Evolutionary conservation across 2,888 invertebrate species (phyloP).

Genomic region (Catocala nupta): DNA sequence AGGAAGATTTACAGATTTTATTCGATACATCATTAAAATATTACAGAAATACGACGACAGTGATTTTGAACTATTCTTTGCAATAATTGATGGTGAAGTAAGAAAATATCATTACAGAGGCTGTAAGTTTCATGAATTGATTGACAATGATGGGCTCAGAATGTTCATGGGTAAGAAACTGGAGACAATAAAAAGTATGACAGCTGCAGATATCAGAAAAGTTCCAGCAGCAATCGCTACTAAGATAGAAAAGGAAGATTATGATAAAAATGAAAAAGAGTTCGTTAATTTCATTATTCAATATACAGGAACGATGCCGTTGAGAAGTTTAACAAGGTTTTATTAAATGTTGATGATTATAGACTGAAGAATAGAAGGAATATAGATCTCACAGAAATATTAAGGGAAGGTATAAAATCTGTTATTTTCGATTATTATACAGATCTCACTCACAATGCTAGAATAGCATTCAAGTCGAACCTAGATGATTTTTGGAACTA

Average conservation of each 20-base stretch:
- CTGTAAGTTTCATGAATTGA: constrained; percentile 57
- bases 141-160: constrained; percentile 47
- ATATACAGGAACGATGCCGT: constrained; percentile 52
- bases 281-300: constrained; percentile 56
- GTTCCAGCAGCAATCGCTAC: constrained; percentile 38
- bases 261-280: constrained; percentile 26
- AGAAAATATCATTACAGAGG: constrained; percentile 58
- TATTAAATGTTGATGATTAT: constrained; percentile 55
- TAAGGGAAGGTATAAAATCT: constrained; percentile 53
- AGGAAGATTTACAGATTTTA: constrained; percentile 61
- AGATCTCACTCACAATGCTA: constrained; percentile 48
- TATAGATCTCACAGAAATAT: constrained; percentile 45
- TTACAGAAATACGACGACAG: constrained; percentile 57
- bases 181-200: constrained; percentile 35
- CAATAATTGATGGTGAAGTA: constrained; percentile 56
- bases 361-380: constrained; percentile 20
- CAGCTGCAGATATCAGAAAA: constrained; percentile 44
- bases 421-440: constrained; percentile 63
- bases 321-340: constrained; percentile 46
- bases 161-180: constrained; percentile 51
- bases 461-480: constrained; percentile 47
- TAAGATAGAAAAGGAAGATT: constrained; percentile 36
- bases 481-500: neutral
- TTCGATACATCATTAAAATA: constrained; percentile 47
- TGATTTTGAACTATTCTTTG: constrained; percentile 56